phyloP scores from a whole-genome alignment of 2,888 invertebrate genomes.

The Camponotus fellah region DNA sequence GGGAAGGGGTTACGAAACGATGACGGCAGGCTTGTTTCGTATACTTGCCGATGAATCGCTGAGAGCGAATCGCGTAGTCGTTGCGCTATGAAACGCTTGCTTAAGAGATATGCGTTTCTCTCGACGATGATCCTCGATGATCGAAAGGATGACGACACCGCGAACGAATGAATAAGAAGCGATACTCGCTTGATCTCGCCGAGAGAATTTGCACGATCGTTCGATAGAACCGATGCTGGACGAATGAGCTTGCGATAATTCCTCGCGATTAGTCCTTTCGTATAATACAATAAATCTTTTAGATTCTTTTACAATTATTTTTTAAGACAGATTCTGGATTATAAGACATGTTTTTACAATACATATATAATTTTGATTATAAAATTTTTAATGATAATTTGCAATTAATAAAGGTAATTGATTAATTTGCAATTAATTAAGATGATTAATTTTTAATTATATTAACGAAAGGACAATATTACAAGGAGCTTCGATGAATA shows the following conservation, averaged over 20 bases:
- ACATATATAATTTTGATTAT: neutral
- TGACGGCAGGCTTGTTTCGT: slow-evolving; percentile 22
- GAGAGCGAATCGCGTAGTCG: slow-evolving; percentile 19
- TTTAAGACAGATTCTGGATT: neutral
- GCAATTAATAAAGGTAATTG: too few relatives aligned
- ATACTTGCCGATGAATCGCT: slow-evolving; percentile 22
- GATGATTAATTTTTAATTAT: neutral
- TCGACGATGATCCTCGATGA: slow-evolving; percentile 27
- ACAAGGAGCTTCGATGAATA: slow-evolving; percentile 11
- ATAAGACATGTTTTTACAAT: neutral
- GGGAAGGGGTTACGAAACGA: slow-evolving; percentile 20
- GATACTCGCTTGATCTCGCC: slow-evolving; percentile 16
- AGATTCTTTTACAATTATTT: neutral
- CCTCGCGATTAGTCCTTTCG: slow-evolving; percentile 8
- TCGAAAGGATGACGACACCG: slow-evolving; percentile 25
- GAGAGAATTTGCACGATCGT: slow-evolving; percentile 14
- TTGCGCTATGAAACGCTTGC: slow-evolving; percentile 5
- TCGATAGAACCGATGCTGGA: slow-evolving; percentile 34
- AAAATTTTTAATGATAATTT: neutral
- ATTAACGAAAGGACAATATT: slow-evolving; percentile 4
- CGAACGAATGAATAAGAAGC: slow-evolving; percentile 7
- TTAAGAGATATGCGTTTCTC: slow-evolving; percentile 8
- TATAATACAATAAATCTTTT: neutral
- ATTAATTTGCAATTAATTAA: neutral
- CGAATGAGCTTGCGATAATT: slow-evolving; percentile 5